Conservation (phyloP, 2,113 vertebrate species). For the Falcunculus frontatus region DNA sequence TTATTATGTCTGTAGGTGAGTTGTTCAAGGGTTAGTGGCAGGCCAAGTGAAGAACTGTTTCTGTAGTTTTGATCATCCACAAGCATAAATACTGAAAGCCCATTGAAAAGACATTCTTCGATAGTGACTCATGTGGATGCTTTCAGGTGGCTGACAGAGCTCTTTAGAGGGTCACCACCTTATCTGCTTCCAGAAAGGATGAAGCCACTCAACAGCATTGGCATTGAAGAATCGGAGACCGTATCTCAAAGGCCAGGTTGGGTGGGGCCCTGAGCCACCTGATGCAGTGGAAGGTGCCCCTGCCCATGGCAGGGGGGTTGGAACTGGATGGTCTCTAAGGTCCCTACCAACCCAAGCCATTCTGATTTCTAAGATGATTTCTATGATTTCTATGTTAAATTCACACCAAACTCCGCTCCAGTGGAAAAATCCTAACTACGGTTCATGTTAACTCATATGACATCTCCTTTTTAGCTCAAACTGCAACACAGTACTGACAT, state of each 20-base stretch:
- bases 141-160: neutral
- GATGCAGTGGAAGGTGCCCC: neutral
- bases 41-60: neutral
- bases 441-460: neutral
- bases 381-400: neutral
- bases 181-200: neutral
- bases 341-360: neutral
- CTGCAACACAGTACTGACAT: neutral
- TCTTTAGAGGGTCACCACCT: neutral
- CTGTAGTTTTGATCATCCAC: neutral
- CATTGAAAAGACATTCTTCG: neutral
- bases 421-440: neutral
- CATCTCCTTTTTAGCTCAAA: neutral
- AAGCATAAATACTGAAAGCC: neutral
- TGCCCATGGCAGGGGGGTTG: neutral
- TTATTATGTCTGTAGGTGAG: neutral
- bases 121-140: neutral
- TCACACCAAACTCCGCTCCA: neutral
- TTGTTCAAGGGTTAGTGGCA: neutral
- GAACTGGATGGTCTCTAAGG: neutral
- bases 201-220: neutral
- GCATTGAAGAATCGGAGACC: neutral
- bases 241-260: neutral
- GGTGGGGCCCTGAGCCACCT: neutral
- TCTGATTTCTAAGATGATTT: neutral